Percentiles rank a stretch among this genome's conserved stretches.
phyloP scores from a whole-genome alignment of 2,888 invertebrate species.

The Drosophila lutescens region DNA sequence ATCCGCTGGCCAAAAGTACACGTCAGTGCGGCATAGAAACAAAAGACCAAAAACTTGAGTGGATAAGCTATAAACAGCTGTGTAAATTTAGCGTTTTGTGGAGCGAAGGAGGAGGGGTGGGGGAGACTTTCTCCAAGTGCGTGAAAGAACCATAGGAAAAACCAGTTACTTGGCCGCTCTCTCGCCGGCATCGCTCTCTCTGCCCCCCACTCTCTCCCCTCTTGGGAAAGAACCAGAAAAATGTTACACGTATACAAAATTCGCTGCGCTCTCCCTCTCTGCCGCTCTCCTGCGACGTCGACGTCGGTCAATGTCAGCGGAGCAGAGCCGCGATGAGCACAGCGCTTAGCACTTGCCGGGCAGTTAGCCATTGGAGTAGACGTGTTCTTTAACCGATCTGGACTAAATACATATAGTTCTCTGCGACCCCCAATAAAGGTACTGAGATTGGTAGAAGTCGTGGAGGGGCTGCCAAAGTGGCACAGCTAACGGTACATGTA shows the following conservation, averaged over 20 bases:
- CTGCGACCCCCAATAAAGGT: not conserved
- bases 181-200: constrained; percentile 8
- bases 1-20: constrained; percentile 57
- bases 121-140: constrained; percentile 61
- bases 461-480: constrained; percentile 48
- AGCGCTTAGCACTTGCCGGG: constrained; percentile 61
- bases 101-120: not conserved
- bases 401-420: not conserved
- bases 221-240: constrained; percentile 59
- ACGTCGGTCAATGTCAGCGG: constrained; percentile 68
- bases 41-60: constrained; percentile 13
- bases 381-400: constrained; percentile 44
- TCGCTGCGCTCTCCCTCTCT: constrained; percentile 11
- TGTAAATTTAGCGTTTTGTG: constrained; percentile 38
- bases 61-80: constrained; percentile 42
- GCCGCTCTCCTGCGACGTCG: constrained; percentile 25
- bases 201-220: constrained; percentile 3
- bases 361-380: constrained; percentile 51
- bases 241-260: constrained; percentile 77
- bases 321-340: constrained; percentile 20
- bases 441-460: not conserved
- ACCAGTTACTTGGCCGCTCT: constrained; percentile 55
- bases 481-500: constrained; percentile 61
- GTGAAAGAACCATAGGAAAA: constrained; percentile 46
- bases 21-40: constrained; percentile 54